Evolutionary conservation across 2,797 vertebrate species (phyloP), one percentile per base, ranked within the genome.

Genomic region (Pseudomugil gertrudae): DNA sequence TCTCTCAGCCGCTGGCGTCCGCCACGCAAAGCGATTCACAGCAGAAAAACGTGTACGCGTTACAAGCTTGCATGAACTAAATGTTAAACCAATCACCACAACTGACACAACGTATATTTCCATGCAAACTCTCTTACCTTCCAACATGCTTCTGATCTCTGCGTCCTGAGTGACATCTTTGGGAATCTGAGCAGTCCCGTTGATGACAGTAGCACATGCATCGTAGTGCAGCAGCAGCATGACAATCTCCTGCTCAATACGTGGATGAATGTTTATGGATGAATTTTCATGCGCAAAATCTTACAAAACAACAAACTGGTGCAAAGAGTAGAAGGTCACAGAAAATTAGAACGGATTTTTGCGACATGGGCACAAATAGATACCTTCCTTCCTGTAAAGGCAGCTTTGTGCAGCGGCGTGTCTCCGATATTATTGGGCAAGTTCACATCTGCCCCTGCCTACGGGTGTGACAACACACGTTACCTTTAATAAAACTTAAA

Each of bases 381-480:
- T 92, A 98, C 98, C 95, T 96, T 96, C 81, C 97, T 94, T 56
- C 96, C 97, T 0, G 97, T 99, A 90, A 97, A 99, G 80, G 97
- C 95, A 33, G 97, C 98, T 87, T 97, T 96, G 88, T 99, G 98
- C 35, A 99, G 92, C 0, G 97, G 94, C 0, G 96, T 98, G 65
- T 99, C 98, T 26, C 98, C 98, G 58, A 98, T 94, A 63, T 96
- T 96, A 69, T 99, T 99, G 66, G 96, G 91, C 71, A 98, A 89
- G 68, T 97, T 95, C 56, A 96, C 95, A 35, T 96, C 95, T 4
- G 96, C 96, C 62, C 96, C 96, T 10, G 95, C 95, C 98, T 99
- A 83, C 32, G 64, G 35, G 23, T 8, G 33, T 5, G 40, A 76
- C 9, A 1, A 55, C 21, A 76, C 35, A 66, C 14, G 4, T 78